phyloP scores from a whole-genome alignment of 1,140 invertebrate species.

The Saccostrea cuccullata region DNA sequence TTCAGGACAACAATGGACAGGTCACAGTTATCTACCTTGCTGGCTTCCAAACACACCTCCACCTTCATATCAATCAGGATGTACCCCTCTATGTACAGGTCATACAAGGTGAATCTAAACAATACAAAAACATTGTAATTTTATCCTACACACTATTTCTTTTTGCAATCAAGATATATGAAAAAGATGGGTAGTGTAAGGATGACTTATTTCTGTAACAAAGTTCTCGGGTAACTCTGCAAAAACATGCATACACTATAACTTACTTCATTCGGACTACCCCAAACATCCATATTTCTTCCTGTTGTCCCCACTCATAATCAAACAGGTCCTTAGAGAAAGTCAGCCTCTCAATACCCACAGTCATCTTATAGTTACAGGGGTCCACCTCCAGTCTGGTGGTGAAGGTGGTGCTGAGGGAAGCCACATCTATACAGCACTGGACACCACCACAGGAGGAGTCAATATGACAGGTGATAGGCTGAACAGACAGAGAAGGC shows the following conservation, averaged over 20 bases:
- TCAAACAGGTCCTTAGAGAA: conserved; percentile 35
- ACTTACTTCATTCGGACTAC: conserved; percentile 46
- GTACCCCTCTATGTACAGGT: conserved; percentile 44
- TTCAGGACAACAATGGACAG: conserved; percentile 41
- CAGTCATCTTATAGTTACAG: conserved; percentile 38
- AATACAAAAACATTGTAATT: not conserved
- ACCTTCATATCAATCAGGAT: conserved; percentile 51
- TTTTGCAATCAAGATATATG: too few relatives aligned
- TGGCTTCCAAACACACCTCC: conserved; percentile 47
- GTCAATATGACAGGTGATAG: conserved; percentile 31
- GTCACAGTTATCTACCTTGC: conserved; percentile 39
- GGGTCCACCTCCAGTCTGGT: conserved; percentile 42
- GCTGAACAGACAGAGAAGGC: not conserved
- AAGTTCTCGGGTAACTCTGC: too few relatives aligned
- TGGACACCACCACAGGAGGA: conserved; percentile 17
- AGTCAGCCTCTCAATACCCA: conserved; percentile 40
- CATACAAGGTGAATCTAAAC: conserved; percentile 48
- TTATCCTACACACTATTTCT: not conserved
- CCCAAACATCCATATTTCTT: conserved; percentile 47
- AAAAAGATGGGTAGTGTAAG: too few relatives aligned
- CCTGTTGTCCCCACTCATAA: conserved; percentile 45
- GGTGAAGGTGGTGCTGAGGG: conserved; percentile 35
- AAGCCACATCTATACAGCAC: conserved; percentile 37
- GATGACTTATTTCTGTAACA: too few relatives aligned
- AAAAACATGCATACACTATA: too few relatives aligned